These are phyloP conservation scores for Melipona beecheii DNA, from an alignment of 2,888 invertebrate species.

Conservation along the genomic window DNA sequence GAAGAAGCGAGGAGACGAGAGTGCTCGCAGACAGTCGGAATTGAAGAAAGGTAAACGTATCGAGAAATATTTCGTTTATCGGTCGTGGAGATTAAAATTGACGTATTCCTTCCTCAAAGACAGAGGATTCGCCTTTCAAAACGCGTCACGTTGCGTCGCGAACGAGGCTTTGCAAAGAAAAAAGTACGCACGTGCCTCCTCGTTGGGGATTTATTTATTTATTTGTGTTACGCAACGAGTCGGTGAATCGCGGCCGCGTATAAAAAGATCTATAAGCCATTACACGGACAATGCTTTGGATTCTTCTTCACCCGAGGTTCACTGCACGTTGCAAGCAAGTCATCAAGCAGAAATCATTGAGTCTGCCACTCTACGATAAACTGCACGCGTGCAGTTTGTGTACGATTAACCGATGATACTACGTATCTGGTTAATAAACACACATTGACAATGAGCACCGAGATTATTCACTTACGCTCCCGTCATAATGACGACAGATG, in stretches of 20 bases:
- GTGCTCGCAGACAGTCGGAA: not conserved
- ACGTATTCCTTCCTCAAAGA: not conserved
- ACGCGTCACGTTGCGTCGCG: not conserved
- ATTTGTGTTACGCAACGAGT: slow-evolving; percentile 42
- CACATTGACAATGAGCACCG: not conserved
- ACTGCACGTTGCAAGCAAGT: not conserved
- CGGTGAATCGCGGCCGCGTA: not conserved
- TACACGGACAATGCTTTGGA: not conserved
- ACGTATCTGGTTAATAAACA: slow-evolving; percentile 33
- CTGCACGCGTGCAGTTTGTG: slow-evolving; percentile 16
- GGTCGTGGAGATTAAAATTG: slow-evolving; percentile 28
- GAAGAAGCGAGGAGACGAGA: too few species aligned
- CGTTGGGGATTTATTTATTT: slow-evolving; percentile 33
- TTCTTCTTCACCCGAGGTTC: not conserved
- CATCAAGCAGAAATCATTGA: slow-evolving; percentile 19
- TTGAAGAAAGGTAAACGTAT: not conserved
- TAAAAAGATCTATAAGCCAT: slow-evolving; percentile 32
- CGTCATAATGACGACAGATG: not conserved
- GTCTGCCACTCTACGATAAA: slow-evolving; percentile 25
- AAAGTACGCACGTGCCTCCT: slow-evolving; percentile 19
- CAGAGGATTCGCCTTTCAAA: slow-evolving; percentile 30
- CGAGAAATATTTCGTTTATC: slow-evolving; percentile 25
- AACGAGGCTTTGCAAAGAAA: slow-evolving; percentile 38
- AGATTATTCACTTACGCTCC: not conserved
- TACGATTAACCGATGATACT: slow-evolving; percentile 2